These are phyloP conservation scores for Limosa lapponica DNA, from an alignment of 2,797 vertebrate genomes.

Conservation along the genomic window DNA sequence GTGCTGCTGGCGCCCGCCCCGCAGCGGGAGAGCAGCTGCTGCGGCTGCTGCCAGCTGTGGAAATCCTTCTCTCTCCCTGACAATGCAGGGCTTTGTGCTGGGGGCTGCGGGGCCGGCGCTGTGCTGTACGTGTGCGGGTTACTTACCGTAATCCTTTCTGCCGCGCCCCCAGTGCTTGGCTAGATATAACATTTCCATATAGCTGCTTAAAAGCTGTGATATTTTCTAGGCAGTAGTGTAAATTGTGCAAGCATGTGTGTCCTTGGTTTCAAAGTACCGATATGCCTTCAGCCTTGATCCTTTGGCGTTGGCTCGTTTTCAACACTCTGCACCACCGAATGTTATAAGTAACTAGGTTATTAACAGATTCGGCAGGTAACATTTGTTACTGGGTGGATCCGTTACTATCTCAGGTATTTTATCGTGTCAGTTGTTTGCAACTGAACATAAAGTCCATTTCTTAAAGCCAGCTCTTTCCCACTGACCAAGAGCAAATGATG, in stretches of 20 bases:
- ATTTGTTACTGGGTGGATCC: not conserved
- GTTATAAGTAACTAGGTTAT: not conserved
- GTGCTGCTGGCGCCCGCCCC: not conserved
- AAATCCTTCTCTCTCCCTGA: not conserved
- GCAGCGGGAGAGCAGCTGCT: not conserved
- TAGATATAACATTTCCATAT: rapidly evolving
- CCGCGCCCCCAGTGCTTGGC: rapidly evolving
- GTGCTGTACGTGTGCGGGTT: rapidly evolving
- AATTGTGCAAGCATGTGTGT: rapidly evolving
- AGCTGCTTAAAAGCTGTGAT: not conserved
- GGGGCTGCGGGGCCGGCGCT: not conserved
- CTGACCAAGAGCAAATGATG: not conserved
- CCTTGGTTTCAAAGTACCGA: not conserved
- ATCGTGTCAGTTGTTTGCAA: not conserved
- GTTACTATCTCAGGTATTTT: not conserved
- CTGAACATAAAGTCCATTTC: not conserved
- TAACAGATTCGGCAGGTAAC: not conserved
- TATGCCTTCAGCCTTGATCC: not conserved
- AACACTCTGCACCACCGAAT: not conserved
- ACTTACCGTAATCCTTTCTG: not conserved
- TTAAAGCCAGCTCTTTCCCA: not conserved
- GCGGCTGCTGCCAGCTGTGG: not conserved
- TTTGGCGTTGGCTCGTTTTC: not conserved
- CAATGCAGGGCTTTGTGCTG: not conserved
- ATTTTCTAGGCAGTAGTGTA: not conserved